Conservation (phyloP, 2,113 vertebrate species). For the Dasypus novemcinctus region DNA sequence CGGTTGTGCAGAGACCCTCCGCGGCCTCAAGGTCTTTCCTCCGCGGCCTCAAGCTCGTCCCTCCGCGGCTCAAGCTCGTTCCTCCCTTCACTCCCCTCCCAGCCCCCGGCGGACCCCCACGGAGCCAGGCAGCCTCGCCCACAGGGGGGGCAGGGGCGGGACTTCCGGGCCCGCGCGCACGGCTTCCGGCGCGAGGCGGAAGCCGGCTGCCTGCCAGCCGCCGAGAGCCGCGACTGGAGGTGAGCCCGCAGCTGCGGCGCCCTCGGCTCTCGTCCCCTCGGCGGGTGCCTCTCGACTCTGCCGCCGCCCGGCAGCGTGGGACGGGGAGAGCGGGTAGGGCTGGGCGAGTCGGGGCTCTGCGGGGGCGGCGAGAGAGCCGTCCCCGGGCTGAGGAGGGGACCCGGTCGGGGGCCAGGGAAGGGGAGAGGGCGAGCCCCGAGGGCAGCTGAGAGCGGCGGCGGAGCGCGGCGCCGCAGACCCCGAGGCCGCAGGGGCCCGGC, state of each 20-base stretch:
- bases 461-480: background rate
- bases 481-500: no score
- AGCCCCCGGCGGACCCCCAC: rapidly evolving
- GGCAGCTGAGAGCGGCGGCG: rapidly evolving
- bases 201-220: conserved; percentile 40
- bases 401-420: rapidly evolving
- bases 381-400: background rate
- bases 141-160: conserved; percentile 29
- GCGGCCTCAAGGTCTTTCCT: no score
- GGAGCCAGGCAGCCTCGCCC: rapidly evolving
- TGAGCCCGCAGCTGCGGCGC: background rate
- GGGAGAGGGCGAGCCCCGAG: background rate
- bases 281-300: background rate
- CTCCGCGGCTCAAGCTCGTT: no score
- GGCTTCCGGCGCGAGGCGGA: conserved; percentile 55
- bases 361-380: background rate
- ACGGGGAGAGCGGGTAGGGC: conserved; percentile 23
- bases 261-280: background rate
- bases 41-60: no score
- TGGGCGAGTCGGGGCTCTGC: background rate
- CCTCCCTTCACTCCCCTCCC: no score
- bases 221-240: background rate
- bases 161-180: conserved; percentile 57
- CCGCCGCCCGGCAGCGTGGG: background rate
- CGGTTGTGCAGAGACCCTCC: no score